Evolutionary conservation across 2,888 invertebrate genomes (phyloP), one percentile per base, ranked within the genome.

Genomic region (Oconnorella tubifera): DNA sequence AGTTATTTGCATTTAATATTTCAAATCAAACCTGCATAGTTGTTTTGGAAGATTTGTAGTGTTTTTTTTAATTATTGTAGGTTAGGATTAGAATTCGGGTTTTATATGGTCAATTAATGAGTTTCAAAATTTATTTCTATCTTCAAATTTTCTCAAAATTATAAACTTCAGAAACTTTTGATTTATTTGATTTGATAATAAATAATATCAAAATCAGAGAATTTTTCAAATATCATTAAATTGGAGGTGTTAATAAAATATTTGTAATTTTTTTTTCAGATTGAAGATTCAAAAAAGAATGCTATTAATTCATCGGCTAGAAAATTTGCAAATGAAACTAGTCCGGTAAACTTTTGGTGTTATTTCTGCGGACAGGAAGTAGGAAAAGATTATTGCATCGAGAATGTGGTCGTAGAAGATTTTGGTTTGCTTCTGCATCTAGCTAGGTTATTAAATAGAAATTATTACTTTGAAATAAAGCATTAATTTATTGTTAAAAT

Each of bases 381-480:
- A 2, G 29, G 28, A 25, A 48, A n/a, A 50, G 29, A 48, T 2
- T 14, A 28, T 10, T n/a, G 29, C 6, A 49, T 48, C 3, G 31
- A 31, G 3, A 51, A 19, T 2, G 3, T 32, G 3, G 49, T 23
- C 10, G 60, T 60, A n/a, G 48, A 28, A 0, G 50, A 48, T 50
- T 28, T 50, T 4, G 60, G 60, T 3, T n/a, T 60, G 23, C 25
- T 60, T n/a, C 10, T n/a, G n/a, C 60, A 60, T 32, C 27, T 60
- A 2, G 50, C 60, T 19, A 60, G 60, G 60, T 60, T 14, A n/a
- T 10, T 27, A 33, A 6, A 3, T n/a, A n/a, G n/a, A n/a, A n/a
- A n/a, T n/a, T n/a, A n/a, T n/a, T n/a, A n/a, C n/a, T n/a, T n/a
- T n/a, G n/a, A n/a, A n/a, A n/a, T n/a, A n/a, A n/a, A n/a, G n/a